Evolutionary conservation across 1,140 invertebrate species (phyloP).

Genomic region (Himalopsyche phryganea): DNA sequence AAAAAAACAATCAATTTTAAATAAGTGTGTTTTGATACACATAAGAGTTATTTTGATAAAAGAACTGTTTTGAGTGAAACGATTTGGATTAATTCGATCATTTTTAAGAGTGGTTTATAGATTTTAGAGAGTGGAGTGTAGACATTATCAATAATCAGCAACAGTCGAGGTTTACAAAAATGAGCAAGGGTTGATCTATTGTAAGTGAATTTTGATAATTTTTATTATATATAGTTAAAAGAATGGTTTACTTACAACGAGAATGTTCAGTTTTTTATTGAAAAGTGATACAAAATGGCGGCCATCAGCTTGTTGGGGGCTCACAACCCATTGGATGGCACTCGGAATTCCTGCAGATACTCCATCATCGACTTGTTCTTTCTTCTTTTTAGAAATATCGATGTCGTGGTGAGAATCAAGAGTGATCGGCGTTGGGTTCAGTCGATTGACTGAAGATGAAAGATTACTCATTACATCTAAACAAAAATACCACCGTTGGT

Average conservation of each 20-base stretch:
- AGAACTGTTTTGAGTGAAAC: too few species aligned
- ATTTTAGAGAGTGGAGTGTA: too few species aligned
- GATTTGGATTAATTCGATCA: too few species aligned
- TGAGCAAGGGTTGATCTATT: too few species aligned
- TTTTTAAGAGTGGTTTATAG: too few species aligned
- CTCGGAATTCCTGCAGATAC: neutral
- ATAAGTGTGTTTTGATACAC: too few species aligned
- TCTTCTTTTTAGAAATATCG: constrained; percentile 12
- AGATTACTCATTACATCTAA: constrained; percentile 25
- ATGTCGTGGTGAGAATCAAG: constrained; percentile 11
- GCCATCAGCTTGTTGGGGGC: constrained; percentile 23
- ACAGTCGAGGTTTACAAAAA: too few species aligned
- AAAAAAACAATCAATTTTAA: constrained; percentile 2
- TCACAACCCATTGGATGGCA: constrained; percentile 19
- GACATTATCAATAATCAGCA: too few species aligned
- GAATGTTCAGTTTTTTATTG: constrained; percentile 1
- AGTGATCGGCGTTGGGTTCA: constrained; percentile 28
- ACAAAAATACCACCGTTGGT: neutral
- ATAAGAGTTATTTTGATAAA: too few species aligned
- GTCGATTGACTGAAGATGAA: constrained; percentile 11
- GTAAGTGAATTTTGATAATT: too few species aligned
- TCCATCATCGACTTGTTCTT: constrained; percentile 1
- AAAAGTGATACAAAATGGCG: constrained; percentile 27
- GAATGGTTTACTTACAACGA: neutral
- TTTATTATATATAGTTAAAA: too few species aligned